phyloP scores from a whole-genome alignment of 2,113 vertebrate species.

The Anser cygnoides region DNA sequence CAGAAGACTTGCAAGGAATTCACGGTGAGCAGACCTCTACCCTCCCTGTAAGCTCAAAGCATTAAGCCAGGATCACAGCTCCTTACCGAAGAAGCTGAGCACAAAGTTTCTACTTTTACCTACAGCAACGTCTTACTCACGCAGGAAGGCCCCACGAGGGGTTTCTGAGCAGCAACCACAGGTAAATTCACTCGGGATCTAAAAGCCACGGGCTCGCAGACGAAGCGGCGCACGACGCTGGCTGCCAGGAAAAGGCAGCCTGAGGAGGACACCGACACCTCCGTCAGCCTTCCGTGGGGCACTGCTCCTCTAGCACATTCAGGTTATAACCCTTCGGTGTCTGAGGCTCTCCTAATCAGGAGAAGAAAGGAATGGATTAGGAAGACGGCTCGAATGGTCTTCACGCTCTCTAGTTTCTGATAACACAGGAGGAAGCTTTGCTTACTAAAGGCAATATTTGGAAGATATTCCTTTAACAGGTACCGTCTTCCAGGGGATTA shows the following conservation, averaged over 20 bases:
- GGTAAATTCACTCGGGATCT: background rate
- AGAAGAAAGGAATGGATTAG: background rate
- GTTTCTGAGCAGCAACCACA: background rate
- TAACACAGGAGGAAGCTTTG: background rate
- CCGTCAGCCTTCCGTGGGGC: background rate
- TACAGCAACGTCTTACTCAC: accelerated
- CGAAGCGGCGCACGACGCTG: background rate
- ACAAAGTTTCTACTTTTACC: background rate
- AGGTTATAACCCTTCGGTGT: background rate
- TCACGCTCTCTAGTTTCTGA: background rate
- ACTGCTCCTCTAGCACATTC: background rate
- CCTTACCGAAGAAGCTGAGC: background rate
- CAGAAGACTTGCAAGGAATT: background rate
- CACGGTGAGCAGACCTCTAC: background rate
- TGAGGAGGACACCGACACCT: background rate
- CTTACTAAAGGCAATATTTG: background rate
- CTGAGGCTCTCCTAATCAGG: background rate
- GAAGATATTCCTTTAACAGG: background rate
- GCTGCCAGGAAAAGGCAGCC: background rate
- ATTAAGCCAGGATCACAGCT: background rate
- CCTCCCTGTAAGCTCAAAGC: background rate
- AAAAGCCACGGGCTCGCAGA: background rate
- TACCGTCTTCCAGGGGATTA: background rate
- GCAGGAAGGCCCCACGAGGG: background rate
- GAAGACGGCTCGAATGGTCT: accelerated